Base-by-base conservation (phyloP, 2,888 invertebrate species). In the Timandra comae region DNA sequence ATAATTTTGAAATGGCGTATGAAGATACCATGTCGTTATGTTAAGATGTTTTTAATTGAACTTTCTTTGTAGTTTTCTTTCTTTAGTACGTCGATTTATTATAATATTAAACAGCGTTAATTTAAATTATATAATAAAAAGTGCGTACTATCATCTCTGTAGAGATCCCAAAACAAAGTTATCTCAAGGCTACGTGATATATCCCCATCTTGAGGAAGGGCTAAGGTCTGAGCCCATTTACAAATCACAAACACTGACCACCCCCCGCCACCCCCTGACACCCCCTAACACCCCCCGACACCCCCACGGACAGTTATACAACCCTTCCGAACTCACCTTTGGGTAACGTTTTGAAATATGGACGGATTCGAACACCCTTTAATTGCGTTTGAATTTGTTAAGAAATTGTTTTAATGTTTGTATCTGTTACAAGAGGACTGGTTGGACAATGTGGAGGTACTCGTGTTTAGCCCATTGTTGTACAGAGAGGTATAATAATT, bases 171-270 rank as follows among this genome's bases (percentile, higher is more conserved):
- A 68, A 70, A 76, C 79, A 71, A 79, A 82, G 76, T 82, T 80
- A 81, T 82, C 79, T 66, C 70, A 66, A 64, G 63, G 67, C 76
- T 78, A 76, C 80, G 82, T 82, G 84, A 84, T 84, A 81, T 82
- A 84, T 82, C 77, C 82, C 65, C 78, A 75, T 82, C 81, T 80
- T 72, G 73, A 74, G 77, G 71, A 82, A 81, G 82, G 84, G 78
- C 80, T 74, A 80, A 82, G 81, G 82, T 77, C 80, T 75, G 75
- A 77, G 67, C 81, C 84, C 82, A 81, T 85, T 85, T 85, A 85
- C 84, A 84, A 85, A 84, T 85, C 84, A 84, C 84, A 85, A 85
- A 85, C 81, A 84, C 76, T 84, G 84, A 84, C 84, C 84, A 76
- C 72, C 81, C 66, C 36, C 46, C 46, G 27, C 45, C 49, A 37